Conservation (phyloP, 2,113 vertebrate genomes). For the Xiphophorus hellerii region DNA sequence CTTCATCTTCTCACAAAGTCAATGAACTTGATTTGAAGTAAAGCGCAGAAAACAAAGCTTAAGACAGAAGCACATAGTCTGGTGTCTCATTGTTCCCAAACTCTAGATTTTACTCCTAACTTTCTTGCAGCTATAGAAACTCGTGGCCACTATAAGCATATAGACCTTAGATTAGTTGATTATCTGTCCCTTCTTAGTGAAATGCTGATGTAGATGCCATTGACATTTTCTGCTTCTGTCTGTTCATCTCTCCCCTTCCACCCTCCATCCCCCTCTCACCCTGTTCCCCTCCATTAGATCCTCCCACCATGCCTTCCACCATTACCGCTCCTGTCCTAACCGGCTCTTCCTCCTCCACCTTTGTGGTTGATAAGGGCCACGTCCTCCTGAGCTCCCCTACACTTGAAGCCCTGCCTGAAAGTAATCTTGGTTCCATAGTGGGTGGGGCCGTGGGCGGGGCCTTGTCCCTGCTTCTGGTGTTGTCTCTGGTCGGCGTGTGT, state of each 20-base stretch:
- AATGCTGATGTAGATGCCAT: constrained; percentile 83
- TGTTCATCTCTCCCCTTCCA: constrained; percentile 85
- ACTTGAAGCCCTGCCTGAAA: constrained; percentile 89
- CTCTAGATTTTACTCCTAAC: background rate
- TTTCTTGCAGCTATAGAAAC: background rate
- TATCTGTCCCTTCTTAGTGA: constrained; percentile 75
- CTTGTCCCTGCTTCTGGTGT: constrained; percentile 91
- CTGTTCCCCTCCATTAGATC: constrained; percentile 94
- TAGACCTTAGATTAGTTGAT: constrained; percentile 40
- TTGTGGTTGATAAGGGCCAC: constrained; percentile 83
- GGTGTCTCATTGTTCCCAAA: background rate
- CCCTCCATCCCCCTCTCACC: constrained; percentile 76
- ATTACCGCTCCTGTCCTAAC: constrained; percentile 90
- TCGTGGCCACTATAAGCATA: constrained; percentile 26
- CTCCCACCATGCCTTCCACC: constrained; percentile 96
- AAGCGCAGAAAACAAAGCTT: background rate
- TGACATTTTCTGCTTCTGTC: constrained; percentile 94
- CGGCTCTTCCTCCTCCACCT: constrained; percentile 88
- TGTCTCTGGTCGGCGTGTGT: constrained; percentile 86
- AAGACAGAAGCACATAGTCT: background rate
- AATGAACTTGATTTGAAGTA: too few relatives aligned
- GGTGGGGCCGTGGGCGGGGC: constrained; percentile 94
- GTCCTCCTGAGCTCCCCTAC: constrained; percentile 90
- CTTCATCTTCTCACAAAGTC: too few relatives aligned
- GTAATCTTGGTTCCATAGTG: constrained; percentile 91